Evolutionary conservation across 2,797 vertebrate genomes (phyloP).

Genomic region (Halcyon chelicuti): DNA sequence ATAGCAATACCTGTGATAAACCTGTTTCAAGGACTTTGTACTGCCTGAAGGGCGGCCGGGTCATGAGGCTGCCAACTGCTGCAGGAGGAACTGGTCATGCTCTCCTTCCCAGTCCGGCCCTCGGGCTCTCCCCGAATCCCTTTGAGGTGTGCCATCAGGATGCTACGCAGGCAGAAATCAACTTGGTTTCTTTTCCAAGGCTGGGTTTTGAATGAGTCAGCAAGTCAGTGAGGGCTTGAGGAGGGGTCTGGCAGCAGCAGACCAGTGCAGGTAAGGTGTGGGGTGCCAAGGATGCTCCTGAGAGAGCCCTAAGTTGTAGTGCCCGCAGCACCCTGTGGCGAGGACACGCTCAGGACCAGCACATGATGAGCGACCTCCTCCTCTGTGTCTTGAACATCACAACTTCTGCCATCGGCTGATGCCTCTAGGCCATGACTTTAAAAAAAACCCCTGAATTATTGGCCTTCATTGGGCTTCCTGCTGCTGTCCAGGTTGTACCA

Average conservation of each 20-base stretch:
- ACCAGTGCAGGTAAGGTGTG: background rate
- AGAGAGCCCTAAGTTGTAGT: background rate
- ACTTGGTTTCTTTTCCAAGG: background rate
- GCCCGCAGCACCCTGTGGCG: background rate
- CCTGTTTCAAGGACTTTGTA: background rate
- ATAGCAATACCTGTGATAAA: background rate
- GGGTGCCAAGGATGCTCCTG: background rate
- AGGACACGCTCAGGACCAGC: background rate
- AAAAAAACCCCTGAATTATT: background rate
- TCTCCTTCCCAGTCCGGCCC: background rate
- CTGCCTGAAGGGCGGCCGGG: fast-evolving
- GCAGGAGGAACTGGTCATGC: fast-evolving
- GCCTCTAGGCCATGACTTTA: background rate
- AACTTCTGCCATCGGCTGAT: background rate
- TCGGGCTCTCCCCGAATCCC: background rate
- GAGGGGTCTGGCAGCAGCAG: background rate
- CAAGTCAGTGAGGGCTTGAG: background rate
- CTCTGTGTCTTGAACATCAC: fast-evolving
- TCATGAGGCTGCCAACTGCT: background rate
- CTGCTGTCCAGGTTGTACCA: fast-evolving
- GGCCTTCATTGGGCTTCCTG: background rate
- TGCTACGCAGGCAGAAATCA: background rate
- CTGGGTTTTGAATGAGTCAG: background rate
- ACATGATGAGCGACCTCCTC: fast-evolving
- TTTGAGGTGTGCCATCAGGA: background rate